Conservation (phyloP, 2,888 invertebrate genomes). For the Cybosia mesomella region DNA sequence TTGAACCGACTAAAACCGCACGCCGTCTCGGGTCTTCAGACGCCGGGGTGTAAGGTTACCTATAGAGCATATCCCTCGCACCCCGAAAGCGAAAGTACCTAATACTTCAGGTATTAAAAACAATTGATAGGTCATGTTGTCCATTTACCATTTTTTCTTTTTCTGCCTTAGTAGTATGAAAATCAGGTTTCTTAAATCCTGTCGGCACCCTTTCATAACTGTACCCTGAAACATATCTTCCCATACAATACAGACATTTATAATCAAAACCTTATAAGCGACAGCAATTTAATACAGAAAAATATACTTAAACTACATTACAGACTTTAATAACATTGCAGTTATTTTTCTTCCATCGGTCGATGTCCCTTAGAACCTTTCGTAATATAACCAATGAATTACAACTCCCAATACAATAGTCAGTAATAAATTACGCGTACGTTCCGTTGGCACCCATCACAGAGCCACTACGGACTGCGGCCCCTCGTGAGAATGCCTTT, state of each 20-base stretch:
- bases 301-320: neutral
- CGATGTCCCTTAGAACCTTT: neutral
- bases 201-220: neutral
- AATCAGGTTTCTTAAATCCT: neutral
- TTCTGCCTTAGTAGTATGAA: too few relatives aligned
- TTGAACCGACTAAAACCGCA: too few relatives aligned
- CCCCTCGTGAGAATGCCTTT: constrained; percentile 31
- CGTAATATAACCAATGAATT: neutral
- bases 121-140: neutral
- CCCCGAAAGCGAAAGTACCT: too few relatives aligned
- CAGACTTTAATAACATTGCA: neutral
- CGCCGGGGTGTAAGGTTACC: too few relatives aligned
- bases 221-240: neutral
- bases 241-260: neutral
- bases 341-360: neutral
- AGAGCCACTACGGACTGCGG: neutral
- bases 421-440: neutral
- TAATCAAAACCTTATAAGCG: neutral
- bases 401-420: constrained; percentile 5
- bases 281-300: neutral
- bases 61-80: too few relatives aligned
- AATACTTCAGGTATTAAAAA: neutral
- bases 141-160: neutral
- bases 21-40: too few relatives aligned
- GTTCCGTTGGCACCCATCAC: constrained; percentile 1